These are phyloP conservation scores for Hypena proboscidalis DNA, from an alignment of 2,888 invertebrate genomes.

Conservation along the genomic window DNA sequence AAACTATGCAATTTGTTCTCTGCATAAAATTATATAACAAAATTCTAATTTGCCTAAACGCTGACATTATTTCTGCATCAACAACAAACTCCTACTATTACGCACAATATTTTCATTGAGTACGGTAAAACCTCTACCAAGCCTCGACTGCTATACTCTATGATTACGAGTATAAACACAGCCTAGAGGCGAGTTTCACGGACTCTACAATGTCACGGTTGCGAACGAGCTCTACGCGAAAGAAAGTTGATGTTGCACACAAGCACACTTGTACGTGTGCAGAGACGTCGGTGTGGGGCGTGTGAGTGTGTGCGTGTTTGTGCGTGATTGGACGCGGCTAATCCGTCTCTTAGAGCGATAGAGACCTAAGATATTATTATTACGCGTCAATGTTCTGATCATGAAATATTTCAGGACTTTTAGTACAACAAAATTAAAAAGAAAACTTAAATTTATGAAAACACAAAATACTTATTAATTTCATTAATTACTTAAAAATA, in stretches of 20 bases:
- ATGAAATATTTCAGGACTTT: too few species aligned
- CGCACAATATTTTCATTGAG: too few species aligned
- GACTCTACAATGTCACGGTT: conserved; percentile 49
- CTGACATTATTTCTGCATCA: too few species aligned
- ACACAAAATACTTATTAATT: too few species aligned
- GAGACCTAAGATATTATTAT: conserved; percentile 3
- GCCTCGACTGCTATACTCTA: not conserved
- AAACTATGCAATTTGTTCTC: too few species aligned
- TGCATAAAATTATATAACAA: too few species aligned
- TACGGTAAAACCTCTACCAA: too few species aligned
- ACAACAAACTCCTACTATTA: too few species aligned
- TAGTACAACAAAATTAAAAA: not conserved
- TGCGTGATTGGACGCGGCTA: conserved; percentile 12
- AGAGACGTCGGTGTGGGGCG: conserved; percentile 8
- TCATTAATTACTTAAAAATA: too few species aligned
- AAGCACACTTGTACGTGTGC: conserved; percentile 9
- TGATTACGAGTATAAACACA: conserved; percentile 9
- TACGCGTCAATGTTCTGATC: too few species aligned
- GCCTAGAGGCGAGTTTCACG: conserved; percentile 34
- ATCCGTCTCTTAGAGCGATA: not conserved
- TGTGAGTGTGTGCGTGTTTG: conserved; percentile 12
- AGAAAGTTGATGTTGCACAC: conserved; percentile 54
- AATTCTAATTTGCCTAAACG: too few species aligned
- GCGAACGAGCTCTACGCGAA: conserved; percentile 44
- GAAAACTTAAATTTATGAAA: not conserved